Evolutionary conservation across 2,113 vertebrate species (phyloP), one percentile per base, ranked within the genome.

Genomic region (Cyanistes caeruleus): DNA sequence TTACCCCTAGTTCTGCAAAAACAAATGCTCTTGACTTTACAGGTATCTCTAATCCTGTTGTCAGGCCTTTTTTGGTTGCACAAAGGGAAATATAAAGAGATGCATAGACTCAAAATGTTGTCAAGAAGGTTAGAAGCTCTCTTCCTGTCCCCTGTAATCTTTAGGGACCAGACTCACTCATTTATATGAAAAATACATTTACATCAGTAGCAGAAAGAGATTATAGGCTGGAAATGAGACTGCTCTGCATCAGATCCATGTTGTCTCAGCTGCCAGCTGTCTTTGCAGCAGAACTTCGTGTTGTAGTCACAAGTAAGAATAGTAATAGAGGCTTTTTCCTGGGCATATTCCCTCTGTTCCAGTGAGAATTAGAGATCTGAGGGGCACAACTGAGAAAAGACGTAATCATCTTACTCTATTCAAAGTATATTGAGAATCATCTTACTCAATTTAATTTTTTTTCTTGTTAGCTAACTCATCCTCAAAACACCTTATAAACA

Each of bases 161-260:
- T 84, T 68, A 44, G 49, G 49, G 52, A 85, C 33, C 5, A 33
- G 33, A 63, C 19, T 63, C 2, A 48, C 8, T 77, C 14, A 35
- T 55, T 56, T 58, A 28, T 53, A 27, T 90, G 70, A 74, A 82
- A 85, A 79, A 56, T 27, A 15, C 25, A 37, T 62, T 48, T 44
- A 9, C 37, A 33, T 56, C 58, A 69, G 12, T 46, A 49, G 35
- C 30, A 78, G 74, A 89, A 91, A 39, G 59, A 87, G 56, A 48
- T 10, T 64, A 43, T 5, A 15, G 81, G 24, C 53, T 90, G 65
- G 37, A 85, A 76, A 73, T 0, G 21, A 72, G n/a, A 35, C 25
- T 86, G 46, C 58, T 78, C 33, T 85, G 35, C 0, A 0, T 65
- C 1, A 10, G 25, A 51, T 48, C 22, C 4, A 1, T 30, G n/a